Percentiles rank a stretch among this genome's conserved stretches.
Evolutionary conservation across 37 sponge, comb jelly and placozoan genomes (phyloP).

Genomic region (Aplysina aerophoba): DNA sequence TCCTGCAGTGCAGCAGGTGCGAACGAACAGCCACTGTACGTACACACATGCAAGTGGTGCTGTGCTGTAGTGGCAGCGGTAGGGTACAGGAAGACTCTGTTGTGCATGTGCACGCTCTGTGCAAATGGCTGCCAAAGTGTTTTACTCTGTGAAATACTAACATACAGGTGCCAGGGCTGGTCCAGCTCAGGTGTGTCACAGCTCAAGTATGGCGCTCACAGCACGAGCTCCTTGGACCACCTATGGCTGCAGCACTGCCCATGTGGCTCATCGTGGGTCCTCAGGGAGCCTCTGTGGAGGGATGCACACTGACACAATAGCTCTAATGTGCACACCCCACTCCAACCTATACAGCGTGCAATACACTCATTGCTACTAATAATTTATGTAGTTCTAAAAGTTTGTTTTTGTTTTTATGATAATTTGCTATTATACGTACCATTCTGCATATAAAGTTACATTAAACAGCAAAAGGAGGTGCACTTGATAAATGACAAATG

Average conservation of each 20-base stretch:
- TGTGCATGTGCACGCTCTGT: neutral
- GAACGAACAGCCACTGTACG: neutral
- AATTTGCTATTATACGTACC: too few species aligned
- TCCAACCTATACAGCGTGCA: too few species aligned
- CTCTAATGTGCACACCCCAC: too few species aligned
- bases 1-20: constrained; percentile 22
- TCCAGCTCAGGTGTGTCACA: constrained; percentile 1
- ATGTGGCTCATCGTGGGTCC: neutral
- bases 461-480: too few species aligned
- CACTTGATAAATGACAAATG: too few species aligned
- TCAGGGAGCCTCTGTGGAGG: neutral
- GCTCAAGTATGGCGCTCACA: constrained; percentile 8
- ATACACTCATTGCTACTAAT: too few species aligned
- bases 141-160: too few species aligned
- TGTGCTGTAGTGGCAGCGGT: neutral
- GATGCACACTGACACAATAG: too few species aligned
- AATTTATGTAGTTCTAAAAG: too few species aligned
- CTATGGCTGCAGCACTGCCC: constrained; percentile 16
- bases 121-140: too few species aligned
- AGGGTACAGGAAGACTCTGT: neutral
- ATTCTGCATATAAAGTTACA: too few species aligned
- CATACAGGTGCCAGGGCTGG: constrained; percentile 10
- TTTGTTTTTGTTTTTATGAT: too few species aligned
- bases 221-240: neutral
- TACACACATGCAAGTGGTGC: neutral